Evolutionary conservation across 2,797 vertebrate species (phyloP).

Genomic region (Thunnus albacares): DNA sequence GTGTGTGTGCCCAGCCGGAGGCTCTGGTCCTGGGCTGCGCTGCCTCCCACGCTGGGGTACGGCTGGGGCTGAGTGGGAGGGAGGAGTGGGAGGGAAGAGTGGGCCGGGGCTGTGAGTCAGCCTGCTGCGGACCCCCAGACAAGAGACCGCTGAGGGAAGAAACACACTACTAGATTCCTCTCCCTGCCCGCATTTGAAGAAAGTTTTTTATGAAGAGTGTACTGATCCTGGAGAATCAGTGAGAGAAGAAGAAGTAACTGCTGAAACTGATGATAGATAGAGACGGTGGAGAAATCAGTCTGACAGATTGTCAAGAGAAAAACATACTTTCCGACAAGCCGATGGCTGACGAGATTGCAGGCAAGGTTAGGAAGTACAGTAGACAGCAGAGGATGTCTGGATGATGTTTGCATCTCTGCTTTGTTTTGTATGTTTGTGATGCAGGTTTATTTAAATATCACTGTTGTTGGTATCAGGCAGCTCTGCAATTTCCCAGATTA

Average conservation of each 20-base stretch:
- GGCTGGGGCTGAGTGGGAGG: conserved; percentile 73
- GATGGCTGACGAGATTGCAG: background rate
- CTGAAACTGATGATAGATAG: conserved; percentile 19
- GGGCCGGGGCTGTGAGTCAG: conserved; percentile 78
- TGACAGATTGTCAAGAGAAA: conserved; percentile 3
- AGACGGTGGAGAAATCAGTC: conserved; percentile 9
- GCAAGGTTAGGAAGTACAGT: background rate
- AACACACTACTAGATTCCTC: conserved; percentile 34
- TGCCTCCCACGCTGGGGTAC: conserved; percentile 82
- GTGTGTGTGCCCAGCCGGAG: conserved; percentile 75
- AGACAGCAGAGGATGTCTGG: background rate
- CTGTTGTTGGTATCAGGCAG: background rate
- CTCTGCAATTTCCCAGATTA: background rate
- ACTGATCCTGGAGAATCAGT: conserved; percentile 3
- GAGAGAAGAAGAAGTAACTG: conserved; percentile 1
- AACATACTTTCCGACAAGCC: background rate
- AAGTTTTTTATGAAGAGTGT: conserved; percentile 20
- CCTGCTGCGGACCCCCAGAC: conserved; percentile 71
- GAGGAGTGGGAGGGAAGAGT: conserved; percentile 69
- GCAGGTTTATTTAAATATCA: background rate
- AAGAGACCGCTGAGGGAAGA: conserved; percentile 58
- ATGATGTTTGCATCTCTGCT: background rate
- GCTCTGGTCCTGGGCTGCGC: conserved; percentile 79
- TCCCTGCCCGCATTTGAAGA: conserved; percentile 49
- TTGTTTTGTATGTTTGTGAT: background rate